Evolutionary conservation across 2,797 vertebrate species (phyloP).

Genomic region (Spinibarbus caldwelli): DNA sequence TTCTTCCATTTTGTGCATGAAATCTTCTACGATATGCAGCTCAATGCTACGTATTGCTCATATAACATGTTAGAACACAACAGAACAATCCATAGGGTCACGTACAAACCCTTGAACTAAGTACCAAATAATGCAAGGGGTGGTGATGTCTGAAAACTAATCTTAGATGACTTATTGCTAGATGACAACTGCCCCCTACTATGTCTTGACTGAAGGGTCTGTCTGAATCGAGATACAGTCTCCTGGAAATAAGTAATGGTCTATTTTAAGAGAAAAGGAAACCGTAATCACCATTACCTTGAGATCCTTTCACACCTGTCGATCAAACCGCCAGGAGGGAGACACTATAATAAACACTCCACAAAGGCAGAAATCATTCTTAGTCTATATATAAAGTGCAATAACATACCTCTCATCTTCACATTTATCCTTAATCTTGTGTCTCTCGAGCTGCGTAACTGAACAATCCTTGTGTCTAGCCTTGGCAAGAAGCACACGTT

Average conservation of each 20-base stretch:
- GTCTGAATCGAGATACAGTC: neutral
- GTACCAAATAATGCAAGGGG: neutral
- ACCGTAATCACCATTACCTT: neutral
- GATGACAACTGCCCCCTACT: neutral
- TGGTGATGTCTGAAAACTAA: conserved; percentile 8
- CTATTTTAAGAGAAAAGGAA: conserved; percentile 2
- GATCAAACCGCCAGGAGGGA: conserved; percentile 12
- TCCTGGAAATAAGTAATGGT: conserved; percentile 5
- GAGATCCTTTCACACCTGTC: conserved; percentile 8
- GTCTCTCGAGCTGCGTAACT: neutral
- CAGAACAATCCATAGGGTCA: neutral
- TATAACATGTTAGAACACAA: neutral
- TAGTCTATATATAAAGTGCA: conserved; percentile 12
- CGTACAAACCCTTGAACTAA: neutral
- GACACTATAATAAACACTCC: neutral
- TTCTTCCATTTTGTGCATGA: neutral
- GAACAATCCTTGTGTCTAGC: neutral
- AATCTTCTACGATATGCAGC: neutral
- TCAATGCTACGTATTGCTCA: neutral
- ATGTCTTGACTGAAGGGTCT: conserved; percentile 16
- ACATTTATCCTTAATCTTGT: neutral
- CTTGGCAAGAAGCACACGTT: neutral
- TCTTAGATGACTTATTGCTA: conserved; percentile 10
- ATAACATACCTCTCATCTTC: conserved; percentile 3
- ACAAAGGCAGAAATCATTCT: neutral